Evolutionary conservation across 2,888 invertebrate genomes (phyloP), one percentile per base, ranked within the genome.

Genomic region (Craniophora ligustri): DNA sequence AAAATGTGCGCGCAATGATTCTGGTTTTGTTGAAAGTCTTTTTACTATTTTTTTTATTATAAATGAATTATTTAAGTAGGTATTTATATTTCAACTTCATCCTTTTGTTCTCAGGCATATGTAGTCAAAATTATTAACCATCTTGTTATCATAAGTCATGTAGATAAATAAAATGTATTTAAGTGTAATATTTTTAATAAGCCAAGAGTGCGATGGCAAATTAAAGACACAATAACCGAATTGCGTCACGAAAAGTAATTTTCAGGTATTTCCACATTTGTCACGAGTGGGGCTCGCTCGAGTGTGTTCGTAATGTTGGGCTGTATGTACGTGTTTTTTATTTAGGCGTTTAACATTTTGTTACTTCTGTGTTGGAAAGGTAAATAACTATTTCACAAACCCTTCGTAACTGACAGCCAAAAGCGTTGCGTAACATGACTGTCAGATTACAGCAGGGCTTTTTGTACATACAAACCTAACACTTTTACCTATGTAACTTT

Each of bases 331-430:
- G 32, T 38, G 39, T 65, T 44, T 16, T 38, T 50, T 50, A 61
- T 50, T 60, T 40, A 60, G 11, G 31, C 28, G 21, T 44, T 61
- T 19, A 11, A 31, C 16, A 2, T 18, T 35, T 35, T 35, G 11
- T 11, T 39, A 4, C 32, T 31, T 39, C 34, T 14, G 14, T 39
- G 48, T 38, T 13, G 21, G 11, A 31, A 26, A 5, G n/a, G 34
- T 66, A 16, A 60, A 60, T 67, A n/a, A n/a, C n/a, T n/a, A 61
- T 67, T 50, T 30, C 35, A 67, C 67, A 42, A 60, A 18, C 2
- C 6, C 6, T 26, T 35, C 61, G 41, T 26, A 35, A 50, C 39
- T 39, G 51, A 60, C 42, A 40, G 31, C 7, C 28, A 8, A 49
- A 26, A 19, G 30, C 5, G 44, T 68, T 64, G 40, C 36, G 44